Conservation (phyloP, 1,140 invertebrate genomes). For the Anoplolepis gracilipes region DNA sequence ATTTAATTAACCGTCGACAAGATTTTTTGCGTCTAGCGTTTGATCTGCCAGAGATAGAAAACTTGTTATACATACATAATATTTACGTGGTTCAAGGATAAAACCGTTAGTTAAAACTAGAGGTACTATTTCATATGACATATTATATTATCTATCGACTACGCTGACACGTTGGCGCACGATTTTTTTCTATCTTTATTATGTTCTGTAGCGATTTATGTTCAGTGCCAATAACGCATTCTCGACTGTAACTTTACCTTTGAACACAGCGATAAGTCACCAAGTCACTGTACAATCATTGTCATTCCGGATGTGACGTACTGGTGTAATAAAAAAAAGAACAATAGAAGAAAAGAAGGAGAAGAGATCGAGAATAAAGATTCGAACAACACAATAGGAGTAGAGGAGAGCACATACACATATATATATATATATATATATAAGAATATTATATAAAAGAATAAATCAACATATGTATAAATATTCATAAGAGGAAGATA, state of each 20-base stretch:
- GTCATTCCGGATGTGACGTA: conserved; percentile 40
- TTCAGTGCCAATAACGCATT: conserved; percentile 38
- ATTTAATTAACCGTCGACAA: neutral
- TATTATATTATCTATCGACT: conserved; percentile 27
- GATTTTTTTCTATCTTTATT: neutral
- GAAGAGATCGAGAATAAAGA: conserved; percentile 48
- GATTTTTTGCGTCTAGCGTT: neutral
- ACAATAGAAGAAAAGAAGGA: conserved; percentile 43
- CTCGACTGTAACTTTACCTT: conserved; percentile 36
- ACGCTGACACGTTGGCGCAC: neutral
- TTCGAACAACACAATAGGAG: conserved; percentile 36
- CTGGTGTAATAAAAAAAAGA: conserved; percentile 46
- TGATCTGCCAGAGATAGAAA: neutral
- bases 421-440: too few relatives aligned
- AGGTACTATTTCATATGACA: neutral
- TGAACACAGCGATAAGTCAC: conserved; percentile 35
- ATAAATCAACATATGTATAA: conserved; percentile 26
- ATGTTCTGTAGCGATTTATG: neutral
- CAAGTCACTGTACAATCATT: conserved; percentile 39
- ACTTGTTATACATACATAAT: neutral
- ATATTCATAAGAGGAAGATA: neutral
- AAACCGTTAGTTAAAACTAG: conserved; percentile 30
- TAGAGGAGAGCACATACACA: conserved; percentile 11
- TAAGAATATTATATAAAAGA: too few relatives aligned
- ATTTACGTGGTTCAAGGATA: neutral